These are phyloP conservation scores for Erebia epiphron DNA, from an alignment of 2,888 invertebrate species.

Conservation along the genomic window DNA sequence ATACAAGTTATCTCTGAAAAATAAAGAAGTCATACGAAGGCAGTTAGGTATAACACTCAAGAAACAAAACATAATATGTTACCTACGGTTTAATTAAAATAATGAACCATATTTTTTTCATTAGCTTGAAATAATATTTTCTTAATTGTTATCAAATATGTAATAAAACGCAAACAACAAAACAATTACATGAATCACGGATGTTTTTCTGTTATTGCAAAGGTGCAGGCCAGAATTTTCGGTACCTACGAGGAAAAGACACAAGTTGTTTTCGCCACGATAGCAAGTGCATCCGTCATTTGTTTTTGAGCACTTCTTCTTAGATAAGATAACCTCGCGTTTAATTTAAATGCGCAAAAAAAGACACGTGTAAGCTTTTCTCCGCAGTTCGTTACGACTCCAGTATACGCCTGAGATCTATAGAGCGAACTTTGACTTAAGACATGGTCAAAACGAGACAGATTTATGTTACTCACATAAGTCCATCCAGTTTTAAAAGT, in stretches of 20 bases:
- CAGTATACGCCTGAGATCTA: background rate
- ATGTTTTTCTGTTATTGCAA: background rate
- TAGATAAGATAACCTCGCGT: slow-evolving; percentile 42
- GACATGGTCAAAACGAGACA: too few relatives aligned
- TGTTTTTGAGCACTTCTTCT: slow-evolving; percentile 49
- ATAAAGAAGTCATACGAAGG: too few relatives aligned
- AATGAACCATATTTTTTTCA: background rate
- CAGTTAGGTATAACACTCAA: too few relatives aligned
- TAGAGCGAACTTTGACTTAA: too few relatives aligned
- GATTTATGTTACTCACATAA: too few relatives aligned
- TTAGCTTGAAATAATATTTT: background rate
- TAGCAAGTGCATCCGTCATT: slow-evolving; percentile 65
- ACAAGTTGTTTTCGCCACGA: slow-evolving; percentile 34
- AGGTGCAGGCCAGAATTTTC: background rate
- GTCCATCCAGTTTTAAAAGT: too few relatives aligned
- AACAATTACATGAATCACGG: background rate
- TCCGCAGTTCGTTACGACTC: slow-evolving; percentile 33
- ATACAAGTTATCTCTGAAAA: too few relatives aligned
- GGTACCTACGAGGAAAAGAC: background rate
- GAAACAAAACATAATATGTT: too few relatives aligned
- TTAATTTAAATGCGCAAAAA: slow-evolving; percentile 33
- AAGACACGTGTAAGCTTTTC: slow-evolving; percentile 57
- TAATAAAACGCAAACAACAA: background rate
- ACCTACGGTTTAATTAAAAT: too few relatives aligned
- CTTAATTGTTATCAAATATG: background rate